Base-by-base conservation (phyloP, 2,797 vertebrate species). In the Alectoris magna region DNA sequence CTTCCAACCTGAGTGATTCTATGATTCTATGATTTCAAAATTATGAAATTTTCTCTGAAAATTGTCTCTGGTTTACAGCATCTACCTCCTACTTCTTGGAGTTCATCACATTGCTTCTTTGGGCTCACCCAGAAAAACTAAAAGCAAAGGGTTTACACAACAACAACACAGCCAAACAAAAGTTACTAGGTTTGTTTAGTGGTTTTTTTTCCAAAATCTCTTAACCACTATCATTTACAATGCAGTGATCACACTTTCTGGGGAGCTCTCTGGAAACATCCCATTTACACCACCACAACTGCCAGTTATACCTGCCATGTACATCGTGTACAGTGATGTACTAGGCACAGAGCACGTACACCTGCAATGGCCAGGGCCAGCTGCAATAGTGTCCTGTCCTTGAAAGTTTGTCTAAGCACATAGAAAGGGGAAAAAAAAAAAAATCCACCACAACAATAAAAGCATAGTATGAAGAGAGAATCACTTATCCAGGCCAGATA, bases 141-240 rank as follows among this genome's bases (percentile, higher is more conserved):
- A 41, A 76, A 77, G 19, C 2, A 1, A 91, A 72, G 26, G 10
- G 13, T 68, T 29, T 69, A 59, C 19, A 60, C 49, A 58, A n/a
- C 49, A 58, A n/a, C 46, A 24, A 70, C 75, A 19, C 16, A 41
- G 22, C 5, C n/a, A 73, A 29, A 58, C 27, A 8, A 58, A 59
- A 73, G 34, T 59, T 6, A 51, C 0, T 14, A 64, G 3, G 6
- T 1, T 31, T 6, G 41, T 43, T 10, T 11, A 4, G 39, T 11
- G 11, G 21, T 21, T 46, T 44, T 19, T 10, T 46, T 90, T 64
- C 5, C 46, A 8, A 86, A 60, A 24, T 76, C 24, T 48, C 26
- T 55, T 46, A 8, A 69, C 48, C 26, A 34, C 53, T 31, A 5
- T 22, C 21, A 71, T n/a, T 79, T 74, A 27, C 2, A 91, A 58